Evolutionary conservation across 2,113 vertebrate species (phyloP).

Genomic region (Cariama cristata): DNA sequence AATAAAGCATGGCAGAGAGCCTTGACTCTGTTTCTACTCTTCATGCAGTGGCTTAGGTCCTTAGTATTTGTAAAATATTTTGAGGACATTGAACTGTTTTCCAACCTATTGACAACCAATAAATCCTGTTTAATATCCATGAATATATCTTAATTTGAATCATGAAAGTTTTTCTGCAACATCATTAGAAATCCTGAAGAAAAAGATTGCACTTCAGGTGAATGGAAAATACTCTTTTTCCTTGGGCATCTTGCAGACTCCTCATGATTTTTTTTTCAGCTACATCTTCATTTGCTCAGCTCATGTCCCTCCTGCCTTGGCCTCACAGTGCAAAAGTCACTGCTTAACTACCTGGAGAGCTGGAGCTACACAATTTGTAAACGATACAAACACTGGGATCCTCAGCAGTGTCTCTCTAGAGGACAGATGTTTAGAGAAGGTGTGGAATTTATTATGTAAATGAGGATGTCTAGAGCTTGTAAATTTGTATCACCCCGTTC

Average conservation of each 20-base stretch:
- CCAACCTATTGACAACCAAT: neutral
- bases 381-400: neutral
- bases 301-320: neutral
- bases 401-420: neutral
- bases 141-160: neutral
- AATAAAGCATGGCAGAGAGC: neutral
- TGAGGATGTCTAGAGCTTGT: neutral
- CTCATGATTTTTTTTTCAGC: fast-evolving
- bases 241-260: neutral
- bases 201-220: neutral
- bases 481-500: fast-evolving
- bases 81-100: neutral
- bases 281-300: neutral
- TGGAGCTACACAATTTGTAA: fast-evolving
- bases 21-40: neutral
- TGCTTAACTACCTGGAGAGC: neutral
- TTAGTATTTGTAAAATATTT: neutral
- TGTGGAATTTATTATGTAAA: neutral
- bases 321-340: neutral
- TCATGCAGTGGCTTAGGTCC: neutral
- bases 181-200: neutral
- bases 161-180: neutral
- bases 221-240: neutral
- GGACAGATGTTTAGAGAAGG: neutral
- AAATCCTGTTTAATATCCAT: neutral